Evolutionary conservation across 1,140 invertebrate genomes (phyloP).

Genomic region (Marisa cornuarietis): DNA sequence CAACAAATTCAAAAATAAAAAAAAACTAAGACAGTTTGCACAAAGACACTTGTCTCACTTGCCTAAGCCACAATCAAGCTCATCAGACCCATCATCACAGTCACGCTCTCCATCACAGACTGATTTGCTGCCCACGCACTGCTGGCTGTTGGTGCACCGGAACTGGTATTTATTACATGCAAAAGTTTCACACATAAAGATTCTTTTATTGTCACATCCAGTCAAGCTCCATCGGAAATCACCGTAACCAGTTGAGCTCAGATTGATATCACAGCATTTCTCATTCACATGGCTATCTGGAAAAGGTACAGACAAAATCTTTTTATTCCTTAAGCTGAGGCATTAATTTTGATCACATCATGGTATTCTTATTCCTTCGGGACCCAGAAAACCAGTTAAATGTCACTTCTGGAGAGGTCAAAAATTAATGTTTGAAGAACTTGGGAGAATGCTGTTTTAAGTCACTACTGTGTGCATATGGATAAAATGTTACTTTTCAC

Average conservation of each 20-base stretch:
- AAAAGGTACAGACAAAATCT: constrained; percentile 1
- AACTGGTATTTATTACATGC: constrained; percentile 21
- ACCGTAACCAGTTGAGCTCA: constrained; percentile 12
- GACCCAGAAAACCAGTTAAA: too few relatives aligned
- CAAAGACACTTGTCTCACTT: background rate
- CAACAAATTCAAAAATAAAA: too few relatives aligned
- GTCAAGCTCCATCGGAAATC: constrained; percentile 24
- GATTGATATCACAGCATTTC: constrained; percentile 27
- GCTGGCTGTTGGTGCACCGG: constrained; percentile 16
- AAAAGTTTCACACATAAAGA: constrained; percentile 26
- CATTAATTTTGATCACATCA: background rate
- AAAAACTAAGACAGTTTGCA: too few relatives aligned
- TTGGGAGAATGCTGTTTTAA: too few relatives aligned
- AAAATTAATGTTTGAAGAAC: too few relatives aligned
- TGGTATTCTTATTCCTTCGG: background rate
- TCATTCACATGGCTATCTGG: constrained; percentile 15
- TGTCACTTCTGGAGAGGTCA: too few relatives aligned
- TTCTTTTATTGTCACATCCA: constrained; percentile 19
- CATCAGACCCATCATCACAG: constrained; percentile 31
- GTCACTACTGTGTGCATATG: too few relatives aligned
- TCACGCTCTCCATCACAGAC: constrained; percentile 28
- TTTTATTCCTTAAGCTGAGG: too few relatives aligned
- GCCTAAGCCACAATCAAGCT: constrained; percentile 19
- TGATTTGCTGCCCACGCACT: constrained; percentile 20
- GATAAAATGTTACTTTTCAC: too few relatives aligned